A percentile compares a stretch with the other conserved stretches of the same genome.
These are phyloP conservation scores for Bolinopsis microptera DNA, from an alignment of 37 sponge, comb jelly and placozoan genomes.

Conservation along the genomic window DNA sequence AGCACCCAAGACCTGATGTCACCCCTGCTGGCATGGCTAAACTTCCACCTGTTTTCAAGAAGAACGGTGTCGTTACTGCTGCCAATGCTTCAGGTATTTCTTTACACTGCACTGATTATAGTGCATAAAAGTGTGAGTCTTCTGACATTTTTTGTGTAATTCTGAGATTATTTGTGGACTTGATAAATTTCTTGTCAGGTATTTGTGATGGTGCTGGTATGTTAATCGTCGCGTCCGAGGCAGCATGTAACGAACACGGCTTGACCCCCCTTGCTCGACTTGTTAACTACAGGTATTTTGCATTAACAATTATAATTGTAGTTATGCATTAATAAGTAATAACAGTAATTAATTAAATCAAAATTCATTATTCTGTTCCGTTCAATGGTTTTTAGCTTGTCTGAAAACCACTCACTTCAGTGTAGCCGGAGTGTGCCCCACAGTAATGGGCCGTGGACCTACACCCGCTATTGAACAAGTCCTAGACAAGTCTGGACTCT, in stretches of 20 bases:
- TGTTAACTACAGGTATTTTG: conserved; percentile 73
- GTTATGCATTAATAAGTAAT: too few relatives aligned
- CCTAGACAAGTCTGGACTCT: conserved; percentile 70
- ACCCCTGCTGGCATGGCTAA: conserved; percentile 78
- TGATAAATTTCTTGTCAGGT: conserved; percentile 66
- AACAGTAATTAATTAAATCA: too few relatives aligned
- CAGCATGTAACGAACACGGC: conserved; percentile 74
- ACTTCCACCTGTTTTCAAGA: conserved; percentile 90
- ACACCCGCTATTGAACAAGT: conserved; percentile 81
- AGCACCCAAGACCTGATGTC: conserved; percentile 84
- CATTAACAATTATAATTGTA: too few relatives aligned
- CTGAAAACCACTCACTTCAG: too few relatives aligned
- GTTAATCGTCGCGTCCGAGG: conserved; percentile 86
- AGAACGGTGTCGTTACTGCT: conserved; percentile 90
- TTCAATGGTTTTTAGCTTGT: too few relatives aligned
- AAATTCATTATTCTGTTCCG: too few relatives aligned
- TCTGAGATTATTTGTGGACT: too few relatives aligned
- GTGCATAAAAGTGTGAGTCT: too few relatives aligned
- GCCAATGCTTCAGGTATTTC: conserved; percentile 96
- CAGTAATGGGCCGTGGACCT: conserved; percentile 97
- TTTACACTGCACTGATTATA: too few relatives aligned
- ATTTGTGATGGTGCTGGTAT: conserved; percentile 96
- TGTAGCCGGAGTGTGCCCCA: conserved; percentile 88
- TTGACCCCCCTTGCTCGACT: conserved; percentile 89
- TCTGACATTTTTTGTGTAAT: too few relatives aligned